phyloP scores from a whole-genome alignment of 2,888 invertebrate species.

The Ophioninae sp. region DNA sequence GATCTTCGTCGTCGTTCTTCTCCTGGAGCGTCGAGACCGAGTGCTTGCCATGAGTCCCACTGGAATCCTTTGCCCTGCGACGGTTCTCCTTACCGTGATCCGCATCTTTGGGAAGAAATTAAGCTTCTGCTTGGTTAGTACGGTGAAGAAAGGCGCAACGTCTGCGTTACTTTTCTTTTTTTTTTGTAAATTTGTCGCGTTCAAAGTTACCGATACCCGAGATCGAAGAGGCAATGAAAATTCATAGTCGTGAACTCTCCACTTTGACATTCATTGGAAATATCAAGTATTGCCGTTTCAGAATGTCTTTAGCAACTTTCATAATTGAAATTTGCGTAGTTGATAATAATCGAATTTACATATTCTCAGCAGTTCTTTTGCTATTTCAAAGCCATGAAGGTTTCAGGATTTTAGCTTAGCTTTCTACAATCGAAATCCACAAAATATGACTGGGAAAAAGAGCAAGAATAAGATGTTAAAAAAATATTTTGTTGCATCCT shows the following conservation, averaged over 20 bases:
- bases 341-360: too few species aligned
- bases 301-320: neutral
- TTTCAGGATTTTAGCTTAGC: too few species aligned
- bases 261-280: neutral
- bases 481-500: too few species aligned
- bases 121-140: constrained; percentile 76
- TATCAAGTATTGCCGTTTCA: neutral
- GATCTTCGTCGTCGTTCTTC: constrained; percentile 71
- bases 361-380: too few species aligned
- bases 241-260: neutral
- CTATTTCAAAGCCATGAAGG: too few species aligned
- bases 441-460: too few species aligned
- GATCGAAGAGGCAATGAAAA: neutral
- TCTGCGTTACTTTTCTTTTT: constrained; percentile 24
- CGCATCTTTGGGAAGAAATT: constrained; percentile 77
- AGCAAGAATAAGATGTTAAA: too few species aligned
- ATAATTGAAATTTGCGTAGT: too few species aligned
- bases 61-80: constrained; percentile 72
- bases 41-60: constrained; percentile 65
- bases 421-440: too few species aligned
- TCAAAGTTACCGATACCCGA: neutral
- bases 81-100: constrained; percentile 79
- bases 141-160: constrained; percentile 15
- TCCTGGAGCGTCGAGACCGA: constrained; percentile 32
- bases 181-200: too few species aligned